Conservation (phyloP, 2,888 invertebrate genomes). For the Sympetrum striolatum region DNA sequence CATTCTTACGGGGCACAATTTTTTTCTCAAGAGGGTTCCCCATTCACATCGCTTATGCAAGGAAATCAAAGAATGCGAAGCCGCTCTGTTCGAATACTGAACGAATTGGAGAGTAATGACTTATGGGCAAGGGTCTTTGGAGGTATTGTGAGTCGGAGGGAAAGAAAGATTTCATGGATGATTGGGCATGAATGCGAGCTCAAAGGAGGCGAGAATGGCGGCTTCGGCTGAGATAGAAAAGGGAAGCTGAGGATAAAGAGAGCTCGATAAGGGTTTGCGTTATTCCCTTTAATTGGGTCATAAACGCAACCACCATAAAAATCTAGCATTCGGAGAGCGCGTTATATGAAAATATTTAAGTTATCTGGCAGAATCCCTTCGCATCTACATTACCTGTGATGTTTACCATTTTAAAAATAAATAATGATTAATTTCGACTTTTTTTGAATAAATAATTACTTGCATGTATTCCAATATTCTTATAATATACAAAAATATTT, state of each 20-base stretch:
- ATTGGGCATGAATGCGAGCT: neutral
- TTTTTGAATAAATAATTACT: no score
- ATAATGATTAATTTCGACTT: no score
- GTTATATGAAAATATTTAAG: no score
- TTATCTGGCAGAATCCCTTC: no score
- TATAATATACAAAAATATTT: no score
- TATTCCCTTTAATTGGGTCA: no score
- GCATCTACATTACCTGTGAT: no score
- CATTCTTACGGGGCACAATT: neutral
- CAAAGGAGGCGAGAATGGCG: neutral
- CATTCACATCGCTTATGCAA: neutral
- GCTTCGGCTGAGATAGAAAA: neutral
- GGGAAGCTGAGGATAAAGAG: neutral
- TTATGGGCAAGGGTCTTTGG: neutral
- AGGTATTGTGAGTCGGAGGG: neutral
- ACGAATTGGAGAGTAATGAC: neutral
- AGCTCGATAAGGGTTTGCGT: neutral
- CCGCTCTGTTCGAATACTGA: neutral
- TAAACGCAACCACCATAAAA: no score
- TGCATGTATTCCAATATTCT: no score
- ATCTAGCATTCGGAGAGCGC: no score
- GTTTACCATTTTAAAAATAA: no score
- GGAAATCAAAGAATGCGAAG: neutral
- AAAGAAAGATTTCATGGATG: neutral
- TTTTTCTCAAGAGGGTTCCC: neutral